phyloP scores from a whole-genome alignment of 2,888 invertebrate species.

The Lumbricus terrestris region DNA sequence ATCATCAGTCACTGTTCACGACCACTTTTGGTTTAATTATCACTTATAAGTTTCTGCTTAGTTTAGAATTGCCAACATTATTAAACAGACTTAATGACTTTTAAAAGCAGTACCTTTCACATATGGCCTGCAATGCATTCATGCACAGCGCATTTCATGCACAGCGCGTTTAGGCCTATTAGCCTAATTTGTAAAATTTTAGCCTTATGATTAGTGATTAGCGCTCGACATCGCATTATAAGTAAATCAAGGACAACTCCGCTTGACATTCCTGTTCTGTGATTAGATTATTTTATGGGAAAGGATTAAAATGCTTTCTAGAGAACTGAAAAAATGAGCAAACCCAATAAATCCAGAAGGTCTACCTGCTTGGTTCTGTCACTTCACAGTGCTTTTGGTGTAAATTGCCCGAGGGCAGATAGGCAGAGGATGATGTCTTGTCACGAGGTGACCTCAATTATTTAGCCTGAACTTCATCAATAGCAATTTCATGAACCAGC shows the following conservation, averaged over 20 bases:
- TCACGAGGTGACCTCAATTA: conserved; percentile 13
- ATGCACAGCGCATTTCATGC: not conserved
- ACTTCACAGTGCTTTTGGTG: not conserved
- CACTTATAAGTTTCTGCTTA: not conserved
- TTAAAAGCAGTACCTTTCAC: not conserved
- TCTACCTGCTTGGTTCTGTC: not conserved
- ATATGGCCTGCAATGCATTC: not conserved
- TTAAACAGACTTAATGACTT: not conserved
- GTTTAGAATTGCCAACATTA: not conserved
- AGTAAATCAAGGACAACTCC: not conserved
- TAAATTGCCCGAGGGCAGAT: not conserved
- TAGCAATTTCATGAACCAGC: not conserved
- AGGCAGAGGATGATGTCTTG: conserved; percentile 4
- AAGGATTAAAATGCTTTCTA: not conserved
- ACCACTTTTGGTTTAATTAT: not conserved
- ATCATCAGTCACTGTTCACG: not conserved
- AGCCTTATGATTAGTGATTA: not conserved
- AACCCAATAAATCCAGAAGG: not conserved
- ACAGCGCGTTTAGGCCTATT: not conserved
- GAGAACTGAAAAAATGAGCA: not conserved
- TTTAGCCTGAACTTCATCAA: conserved; percentile 4
- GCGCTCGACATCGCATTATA: too few species aligned
- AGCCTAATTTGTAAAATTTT: not conserved
- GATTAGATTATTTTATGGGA: not conserved
- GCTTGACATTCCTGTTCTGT: too few species aligned